Percentiles rank a stretch among this genome's conserved stretches.
These are phyloP conservation scores for Heliocidaris tuberculata DNA, from an alignment of 35 echinoderm and acorn worm genomes.

Conservation along the genomic window DNA sequence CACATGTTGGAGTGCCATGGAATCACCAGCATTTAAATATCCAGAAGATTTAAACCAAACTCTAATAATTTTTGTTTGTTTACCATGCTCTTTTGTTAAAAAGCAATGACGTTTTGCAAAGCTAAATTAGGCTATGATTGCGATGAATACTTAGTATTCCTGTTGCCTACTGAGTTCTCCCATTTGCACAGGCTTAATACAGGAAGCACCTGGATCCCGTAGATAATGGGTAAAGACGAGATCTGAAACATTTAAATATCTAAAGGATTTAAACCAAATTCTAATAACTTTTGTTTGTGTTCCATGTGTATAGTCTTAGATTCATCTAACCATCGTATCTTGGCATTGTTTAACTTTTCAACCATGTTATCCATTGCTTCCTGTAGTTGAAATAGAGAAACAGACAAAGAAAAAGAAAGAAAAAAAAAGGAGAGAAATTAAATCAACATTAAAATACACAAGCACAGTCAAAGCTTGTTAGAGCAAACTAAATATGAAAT, in stretches of 20 bases:
- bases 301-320: constrained; percentile 83
- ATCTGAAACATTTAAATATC: constrained; percentile 63
- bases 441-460: not conserved
- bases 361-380: constrained; percentile 95
- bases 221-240: too few species aligned
- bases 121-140: too few species aligned
- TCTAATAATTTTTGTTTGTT: constrained; percentile 90
- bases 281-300: constrained; percentile 90
- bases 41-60: constrained; percentile 95
- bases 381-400: constrained; percentile 52
- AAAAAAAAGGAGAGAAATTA: not conserved
- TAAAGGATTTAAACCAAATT: constrained; percentile 95
- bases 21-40: constrained; percentile 79
- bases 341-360: constrained; percentile 73
- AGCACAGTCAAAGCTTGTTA: not conserved
- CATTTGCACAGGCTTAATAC: too few species aligned
- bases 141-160: too few species aligned
- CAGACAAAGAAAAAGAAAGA: not conserved
- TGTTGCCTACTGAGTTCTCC: too few species aligned
- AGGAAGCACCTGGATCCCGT: too few species aligned
- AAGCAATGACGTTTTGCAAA: too few species aligned
- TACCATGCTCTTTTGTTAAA: constrained; percentile 15
- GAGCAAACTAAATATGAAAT: not conserved
- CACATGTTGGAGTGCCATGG: too few species aligned
- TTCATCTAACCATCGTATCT: constrained; percentile 82